A percentile compares a stretch with the other conserved stretches of the same genome.
phyloP scores from a whole-genome alignment of 2,888 invertebrate species.

The Tipula confusa region DNA sequence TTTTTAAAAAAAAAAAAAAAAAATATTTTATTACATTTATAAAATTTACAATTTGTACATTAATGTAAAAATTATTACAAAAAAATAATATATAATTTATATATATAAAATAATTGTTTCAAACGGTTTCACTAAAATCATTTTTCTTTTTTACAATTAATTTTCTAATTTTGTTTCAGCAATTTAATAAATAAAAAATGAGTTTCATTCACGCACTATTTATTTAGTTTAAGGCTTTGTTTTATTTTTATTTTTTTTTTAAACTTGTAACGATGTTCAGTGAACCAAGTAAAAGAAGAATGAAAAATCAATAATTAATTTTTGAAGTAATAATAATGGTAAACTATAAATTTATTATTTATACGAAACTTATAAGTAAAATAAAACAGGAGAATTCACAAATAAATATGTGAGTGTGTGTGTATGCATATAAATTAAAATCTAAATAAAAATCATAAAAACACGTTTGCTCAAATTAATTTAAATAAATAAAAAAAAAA shows the following conservation, averaged over 20 bases:
- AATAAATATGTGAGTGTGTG: background rate
- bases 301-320: background rate
- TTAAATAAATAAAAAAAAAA: too few relatives aligned
- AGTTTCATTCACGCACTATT: background rate
- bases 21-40: background rate
- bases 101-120: background rate
- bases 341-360: background rate
- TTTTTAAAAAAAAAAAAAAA: background rate
- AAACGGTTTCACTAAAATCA: background rate
- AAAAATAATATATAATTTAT: background rate
- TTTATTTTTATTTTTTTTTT: too few relatives aligned
- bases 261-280: background rate
- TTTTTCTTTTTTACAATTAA: background rate
- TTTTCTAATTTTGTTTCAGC: background rate
- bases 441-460: background rate
- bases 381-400: slow-evolving; percentile 21
- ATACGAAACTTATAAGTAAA: background rate
- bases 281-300: background rate
- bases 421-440: slow-evolving; percentile 14
- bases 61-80: background rate
- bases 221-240: background rate
- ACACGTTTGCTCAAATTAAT: background rate
- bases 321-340: background rate
- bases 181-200: background rate
- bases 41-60: slow-evolving; percentile 12